These are phyloP conservation scores for Chlorospingus semifuscus DNA, from an alignment of 2,797 vertebrate species.

Conservation along the genomic window DNA sequence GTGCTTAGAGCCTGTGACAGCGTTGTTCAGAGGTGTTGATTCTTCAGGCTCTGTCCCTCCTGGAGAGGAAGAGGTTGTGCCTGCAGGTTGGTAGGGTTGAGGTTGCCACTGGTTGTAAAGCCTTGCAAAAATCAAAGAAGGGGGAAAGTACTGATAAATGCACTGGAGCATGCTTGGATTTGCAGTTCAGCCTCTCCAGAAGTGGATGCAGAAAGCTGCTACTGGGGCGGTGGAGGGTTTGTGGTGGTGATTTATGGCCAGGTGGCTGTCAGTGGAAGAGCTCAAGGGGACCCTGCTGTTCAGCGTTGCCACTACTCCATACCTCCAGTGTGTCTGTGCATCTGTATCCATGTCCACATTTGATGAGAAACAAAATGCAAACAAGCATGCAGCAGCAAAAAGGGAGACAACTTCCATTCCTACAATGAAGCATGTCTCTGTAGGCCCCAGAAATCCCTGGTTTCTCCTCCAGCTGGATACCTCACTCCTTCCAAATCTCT, in stretches of 20 bases:
- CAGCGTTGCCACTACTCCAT: not conserved
- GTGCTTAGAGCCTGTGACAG: not conserved
- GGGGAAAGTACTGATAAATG: not conserved
- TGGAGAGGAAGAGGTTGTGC: not conserved
- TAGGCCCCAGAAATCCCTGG: not conserved
- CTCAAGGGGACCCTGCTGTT: not conserved
- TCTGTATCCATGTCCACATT: not conserved
- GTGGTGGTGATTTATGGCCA: not conserved
- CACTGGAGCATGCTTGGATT: not conserved
- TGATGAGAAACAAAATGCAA: conserved; percentile 13
- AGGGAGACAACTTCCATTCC: conserved; percentile 1
- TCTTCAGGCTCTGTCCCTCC: not conserved
- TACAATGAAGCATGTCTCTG: not conserved
- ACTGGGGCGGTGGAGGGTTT: fast-evolving
- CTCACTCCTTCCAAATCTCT: not conserved
- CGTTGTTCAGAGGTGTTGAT: not conserved
- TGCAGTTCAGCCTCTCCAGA: not conserved
- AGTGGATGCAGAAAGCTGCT: not conserved
- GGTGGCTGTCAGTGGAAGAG: not conserved
- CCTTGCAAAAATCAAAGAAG: not conserved
- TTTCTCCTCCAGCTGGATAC: not conserved
- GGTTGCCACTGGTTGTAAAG: not conserved
- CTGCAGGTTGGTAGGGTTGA: not conserved
- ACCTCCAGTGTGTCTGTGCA: not conserved
- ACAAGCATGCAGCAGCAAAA: not conserved